These are phyloP conservation scores for Lampropteryx suffumata DNA, from an alignment of 2,888 invertebrate genomes.

Conservation along the genomic window DNA sequence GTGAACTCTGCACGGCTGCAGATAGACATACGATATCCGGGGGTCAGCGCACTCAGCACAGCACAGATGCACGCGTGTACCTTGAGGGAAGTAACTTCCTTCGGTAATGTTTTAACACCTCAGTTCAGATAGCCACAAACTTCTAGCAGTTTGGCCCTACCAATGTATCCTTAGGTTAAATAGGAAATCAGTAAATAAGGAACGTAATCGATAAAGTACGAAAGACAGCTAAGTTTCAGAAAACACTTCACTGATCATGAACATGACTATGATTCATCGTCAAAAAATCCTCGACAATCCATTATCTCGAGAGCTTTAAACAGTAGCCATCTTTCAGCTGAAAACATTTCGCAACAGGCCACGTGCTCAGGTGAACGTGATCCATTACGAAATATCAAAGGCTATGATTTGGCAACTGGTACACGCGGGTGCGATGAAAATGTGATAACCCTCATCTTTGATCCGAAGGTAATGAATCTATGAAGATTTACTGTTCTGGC, in stretches of 20 bases:
- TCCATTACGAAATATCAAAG: background rate
- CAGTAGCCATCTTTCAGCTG: background rate
- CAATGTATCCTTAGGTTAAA: too few species aligned
- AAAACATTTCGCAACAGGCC: background rate
- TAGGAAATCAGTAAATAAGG: too few species aligned
- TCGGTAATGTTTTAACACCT: too few species aligned
- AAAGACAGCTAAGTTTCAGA: too few species aligned
- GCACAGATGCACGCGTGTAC: background rate
- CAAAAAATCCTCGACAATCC: background rate
- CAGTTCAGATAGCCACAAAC: too few species aligned
- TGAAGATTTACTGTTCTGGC: too few species aligned
- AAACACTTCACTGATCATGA: background rate
- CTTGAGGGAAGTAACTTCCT: background rate
- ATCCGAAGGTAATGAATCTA: background rate
- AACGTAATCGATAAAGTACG: too few species aligned
- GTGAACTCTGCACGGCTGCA: background rate
- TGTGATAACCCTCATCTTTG: background rate
- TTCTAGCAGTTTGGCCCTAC: too few species aligned
- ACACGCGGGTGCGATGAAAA: background rate
- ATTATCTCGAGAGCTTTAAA: slow-evolving; percentile 6
- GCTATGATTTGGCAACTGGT: slow-evolving; percentile 3
- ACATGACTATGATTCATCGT: slow-evolving; percentile 2
- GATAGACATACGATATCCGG: slow-evolving; percentile 9
- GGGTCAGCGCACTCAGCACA: slow-evolving; percentile 3
- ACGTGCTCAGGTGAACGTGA: slow-evolving; percentile 3